Percentiles rank a stretch among this genome's conserved stretches.
Evolutionary conservation across 2,888 invertebrate species (phyloP).

Genomic region (Drosophila nr. fundita): DNA sequence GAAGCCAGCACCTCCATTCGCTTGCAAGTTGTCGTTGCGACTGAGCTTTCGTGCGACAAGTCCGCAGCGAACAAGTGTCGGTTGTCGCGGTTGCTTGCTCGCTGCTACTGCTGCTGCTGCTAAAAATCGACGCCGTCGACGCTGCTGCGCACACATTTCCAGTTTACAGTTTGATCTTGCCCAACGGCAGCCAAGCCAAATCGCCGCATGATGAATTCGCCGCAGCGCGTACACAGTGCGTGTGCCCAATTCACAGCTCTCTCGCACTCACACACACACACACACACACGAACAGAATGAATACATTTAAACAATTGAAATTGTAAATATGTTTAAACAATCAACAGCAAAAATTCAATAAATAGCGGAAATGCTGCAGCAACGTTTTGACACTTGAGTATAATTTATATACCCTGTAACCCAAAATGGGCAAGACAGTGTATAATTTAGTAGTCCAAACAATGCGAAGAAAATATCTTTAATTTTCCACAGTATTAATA

Average conservation of each 20-base stretch:
- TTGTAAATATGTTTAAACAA: slow-evolving; percentile 38
- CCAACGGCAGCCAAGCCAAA: neutral
- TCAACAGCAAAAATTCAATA: slow-evolving; percentile 40
- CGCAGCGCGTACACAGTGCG: slow-evolving; percentile 35
- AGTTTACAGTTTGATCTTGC: slow-evolving; percentile 60
- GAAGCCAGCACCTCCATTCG: slow-evolving; percentile 84
- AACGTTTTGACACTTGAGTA: slow-evolving; percentile 25
- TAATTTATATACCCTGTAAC: slow-evolving; percentile 40
- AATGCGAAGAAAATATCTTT: slow-evolving; percentile 5
- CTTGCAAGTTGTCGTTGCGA: slow-evolving; percentile 85
- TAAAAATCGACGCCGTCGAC: slow-evolving; percentile 6
- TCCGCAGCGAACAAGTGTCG: slow-evolving; percentile 79
- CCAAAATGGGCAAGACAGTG: slow-evolving; percentile 24
- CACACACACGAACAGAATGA: slow-evolving; percentile 3
- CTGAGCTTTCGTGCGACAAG: slow-evolving; percentile 82
- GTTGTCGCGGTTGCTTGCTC: slow-evolving; percentile 72
- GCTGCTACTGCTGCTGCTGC: slow-evolving; percentile 28
- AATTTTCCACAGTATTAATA: slow-evolving; percentile 1
- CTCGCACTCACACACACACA: slow-evolving; percentile 13
- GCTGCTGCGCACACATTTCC: slow-evolving; percentile 52
- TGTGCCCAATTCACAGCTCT: slow-evolving; percentile 46
- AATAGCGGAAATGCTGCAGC: slow-evolving; percentile 57
- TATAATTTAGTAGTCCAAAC: slow-evolving; percentile 22
- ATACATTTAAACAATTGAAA: slow-evolving; percentile 49
- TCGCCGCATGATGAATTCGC: slow-evolving; percentile 43